phyloP scores from a whole-genome alignment of 2,797 vertebrate species.

The Chromobotia macracanthus region DNA sequence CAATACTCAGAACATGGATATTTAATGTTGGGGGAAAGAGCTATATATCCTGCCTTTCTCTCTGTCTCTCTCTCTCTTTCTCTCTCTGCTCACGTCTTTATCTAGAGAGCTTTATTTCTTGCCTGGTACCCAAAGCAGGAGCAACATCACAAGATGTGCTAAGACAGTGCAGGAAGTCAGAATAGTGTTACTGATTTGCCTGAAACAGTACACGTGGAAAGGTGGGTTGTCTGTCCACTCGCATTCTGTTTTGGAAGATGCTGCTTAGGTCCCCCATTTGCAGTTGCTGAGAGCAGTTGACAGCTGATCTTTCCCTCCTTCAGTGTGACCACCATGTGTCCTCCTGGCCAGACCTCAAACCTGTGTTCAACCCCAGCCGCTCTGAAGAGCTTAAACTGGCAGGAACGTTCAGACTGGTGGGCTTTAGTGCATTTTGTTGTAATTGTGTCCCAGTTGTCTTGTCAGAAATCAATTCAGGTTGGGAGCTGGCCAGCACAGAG shows the following conservation, averaged over 20 bases:
- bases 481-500: conserved; percentile 85
- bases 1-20: conserved; percentile 37
- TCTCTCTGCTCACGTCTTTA: not conserved
- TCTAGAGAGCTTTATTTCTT: conserved; percentile 16
- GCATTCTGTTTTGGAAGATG: not conserved
- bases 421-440: conserved; percentile 97
- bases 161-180: conserved; percentile 30
- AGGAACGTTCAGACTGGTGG: conserved; percentile 81
- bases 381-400: conserved; percentile 82
- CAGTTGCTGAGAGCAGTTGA: conserved; percentile 46
- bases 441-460: conserved; percentile 93
- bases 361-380: conserved; percentile 23
- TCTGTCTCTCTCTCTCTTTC: too few species aligned
- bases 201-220: not conserved
- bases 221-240: not conserved
- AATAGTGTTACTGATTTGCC: conserved; percentile 26
- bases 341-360: conserved; percentile 10
- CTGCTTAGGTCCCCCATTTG: conserved; percentile 40
- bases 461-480: conserved; percentile 96
- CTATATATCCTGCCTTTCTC: too few species aligned
- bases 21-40: conserved; percentile 41
- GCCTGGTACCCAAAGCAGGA: not conserved
- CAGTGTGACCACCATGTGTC: conserved; percentile 21
- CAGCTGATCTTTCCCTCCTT: conserved; percentile 1
- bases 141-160: conserved; percentile 22